Conservation (phyloP, 1,140 invertebrate genomes). For the Centruroides vittatus region DNA sequence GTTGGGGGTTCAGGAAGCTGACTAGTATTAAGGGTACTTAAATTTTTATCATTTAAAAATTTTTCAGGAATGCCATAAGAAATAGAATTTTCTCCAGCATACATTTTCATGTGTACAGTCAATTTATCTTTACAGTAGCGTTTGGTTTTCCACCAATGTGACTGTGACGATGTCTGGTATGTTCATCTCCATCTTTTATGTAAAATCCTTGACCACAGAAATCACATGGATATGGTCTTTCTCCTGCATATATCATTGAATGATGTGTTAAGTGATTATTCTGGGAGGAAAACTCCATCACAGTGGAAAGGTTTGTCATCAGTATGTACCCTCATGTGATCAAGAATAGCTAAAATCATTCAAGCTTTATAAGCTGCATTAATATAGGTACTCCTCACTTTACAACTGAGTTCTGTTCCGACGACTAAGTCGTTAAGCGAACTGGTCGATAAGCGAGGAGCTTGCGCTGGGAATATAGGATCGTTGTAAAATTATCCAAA, state of each 20-base stretch:
- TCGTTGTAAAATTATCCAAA: too few relatives aligned
- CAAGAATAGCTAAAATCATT: conserved; percentile 21
- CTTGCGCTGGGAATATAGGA: too few relatives aligned
- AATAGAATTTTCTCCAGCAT: too few relatives aligned
- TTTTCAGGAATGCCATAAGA: too few relatives aligned
- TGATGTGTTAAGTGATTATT: conserved; percentile 23
- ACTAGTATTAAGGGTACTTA: neutral
- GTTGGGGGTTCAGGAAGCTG: neutral
- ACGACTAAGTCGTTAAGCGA: too few relatives aligned
- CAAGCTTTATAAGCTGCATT: conserved; percentile 13
- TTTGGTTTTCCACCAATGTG: conserved; percentile 34
- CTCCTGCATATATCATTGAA: conserved; percentile 63
- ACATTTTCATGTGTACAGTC: too few relatives aligned
- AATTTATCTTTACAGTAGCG: too few relatives aligned
- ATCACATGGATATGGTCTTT: conserved; percentile 75
- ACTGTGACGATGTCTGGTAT: conserved; percentile 60
- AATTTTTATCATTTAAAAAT: neutral
- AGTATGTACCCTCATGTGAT: conserved; percentile 22
- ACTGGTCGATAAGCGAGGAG: too few relatives aligned
- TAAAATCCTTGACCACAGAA: conserved; percentile 73
- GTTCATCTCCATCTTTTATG: conserved; percentile 58
- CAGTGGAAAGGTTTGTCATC: conserved; percentile 24
- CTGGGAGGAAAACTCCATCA: conserved; percentile 22
- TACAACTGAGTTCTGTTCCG: too few relatives aligned
- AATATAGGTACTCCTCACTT: too few relatives aligned